Evolutionary conservation across 2,797 vertebrate species (phyloP).

Genomic region (Enteromius afrohamiltoni): DNA sequence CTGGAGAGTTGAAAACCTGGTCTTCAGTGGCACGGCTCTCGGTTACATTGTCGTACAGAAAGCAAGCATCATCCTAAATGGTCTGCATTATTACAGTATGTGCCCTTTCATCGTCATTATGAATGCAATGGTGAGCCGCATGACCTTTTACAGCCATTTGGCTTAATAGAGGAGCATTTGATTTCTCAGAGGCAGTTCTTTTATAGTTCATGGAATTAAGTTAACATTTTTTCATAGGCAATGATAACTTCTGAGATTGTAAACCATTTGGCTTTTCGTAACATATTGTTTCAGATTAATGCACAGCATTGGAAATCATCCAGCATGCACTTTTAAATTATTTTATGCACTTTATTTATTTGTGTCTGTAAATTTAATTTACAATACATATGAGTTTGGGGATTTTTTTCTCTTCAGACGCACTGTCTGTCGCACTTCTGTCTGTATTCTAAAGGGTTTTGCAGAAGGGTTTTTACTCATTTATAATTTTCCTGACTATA

Average conservation of each 20-base stretch:
- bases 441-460: neutral
- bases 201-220: neutral
- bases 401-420: neutral
- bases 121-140: neutral
- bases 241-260: neutral
- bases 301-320: neutral
- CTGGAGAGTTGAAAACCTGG: slow-evolving; percentile 62
- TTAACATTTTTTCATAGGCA: neutral
- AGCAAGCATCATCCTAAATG: slow-evolving; percentile 16
- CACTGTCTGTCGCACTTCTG: no score
- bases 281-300: neutral
- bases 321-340: neutral
- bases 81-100: neutral
- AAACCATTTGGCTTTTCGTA: neutral
- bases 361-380: neutral
- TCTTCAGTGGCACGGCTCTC: slow-evolving; percentile 58
- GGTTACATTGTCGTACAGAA: slow-evolving; percentile 46
- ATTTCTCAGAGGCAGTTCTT: neutral
- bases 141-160: neutral
- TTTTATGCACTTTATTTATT: neutral
- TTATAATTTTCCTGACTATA: neutral
- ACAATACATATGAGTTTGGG: neutral
- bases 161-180: neutral
- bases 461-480: neutral
- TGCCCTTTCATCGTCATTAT: neutral